Evolutionary conservation across 2,113 vertebrate species (phyloP), one percentile per base, ranked within the genome.

Genomic region (Gambusia holbrooki): DNA sequence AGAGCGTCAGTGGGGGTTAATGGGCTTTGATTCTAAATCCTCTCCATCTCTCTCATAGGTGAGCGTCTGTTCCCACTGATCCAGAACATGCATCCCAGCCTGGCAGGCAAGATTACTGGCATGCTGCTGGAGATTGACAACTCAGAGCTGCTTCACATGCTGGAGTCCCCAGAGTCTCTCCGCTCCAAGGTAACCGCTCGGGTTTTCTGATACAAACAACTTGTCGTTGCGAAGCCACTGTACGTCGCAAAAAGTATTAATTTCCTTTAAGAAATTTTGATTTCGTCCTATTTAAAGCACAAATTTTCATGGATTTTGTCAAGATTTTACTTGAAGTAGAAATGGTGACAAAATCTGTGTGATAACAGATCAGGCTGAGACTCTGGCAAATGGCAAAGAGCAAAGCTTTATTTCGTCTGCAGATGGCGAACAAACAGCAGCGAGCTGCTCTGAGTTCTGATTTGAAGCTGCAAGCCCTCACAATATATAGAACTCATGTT

Each of bases 61-160:
- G 97, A 99, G 88, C 96, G 97, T 83, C 95, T 99, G 12, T 99
- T 99, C 88, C 98, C 98, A 17, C 93, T 99, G 73, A 99, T 99
- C 93, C 97, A 98, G 93, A 96, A 94, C 92, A 99, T 98, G 98
- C 97, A 99, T 84, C 96, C 96, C 67, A 96, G 92, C 90, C 95
- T 99, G 93, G 97, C 97, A 75, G 98, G 97, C 78, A 99, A 99
- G 92, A 99, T 99, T 93, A 99, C 98, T 29, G 98, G 97, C 75
- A 99, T 99, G 98, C 87, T 99, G 86, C 79, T 99, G 93, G 97
- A 99, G 93, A 99, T 99, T 74, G 97, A 99, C 93, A 99, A 99
- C 90, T 99, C 97, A 0, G 97, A 99, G 93, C 95, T 99, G 63
- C 96, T 99, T 82, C 97, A 99, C 92, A 99, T 99, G 98, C 96